Evolutionary conservation across 2,113 vertebrate genomes (phyloP).

Genomic region (Scartelaos histophorus): DNA sequence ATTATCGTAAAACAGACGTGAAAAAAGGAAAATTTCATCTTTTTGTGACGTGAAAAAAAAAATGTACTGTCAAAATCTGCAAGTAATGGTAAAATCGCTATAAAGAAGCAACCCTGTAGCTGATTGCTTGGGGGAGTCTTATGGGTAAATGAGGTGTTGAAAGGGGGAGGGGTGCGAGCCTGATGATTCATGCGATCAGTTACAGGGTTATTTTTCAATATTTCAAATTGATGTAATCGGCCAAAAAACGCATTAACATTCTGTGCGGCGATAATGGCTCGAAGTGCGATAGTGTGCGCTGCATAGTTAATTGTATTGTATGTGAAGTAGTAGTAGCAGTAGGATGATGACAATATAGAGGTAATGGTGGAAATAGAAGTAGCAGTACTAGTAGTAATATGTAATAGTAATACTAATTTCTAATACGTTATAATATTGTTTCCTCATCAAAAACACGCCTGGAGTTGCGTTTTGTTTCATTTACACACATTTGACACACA

Average conservation of each 20-base stretch:
- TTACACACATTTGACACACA: too few relatives aligned
- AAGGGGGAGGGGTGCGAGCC: constrained; percentile 38
- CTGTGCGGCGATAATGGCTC: constrained; percentile 67
- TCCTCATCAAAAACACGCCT: too few relatives aligned
- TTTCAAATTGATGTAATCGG: constrained; percentile 76
- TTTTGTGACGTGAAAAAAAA: too few relatives aligned
- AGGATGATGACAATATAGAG: too few relatives aligned
- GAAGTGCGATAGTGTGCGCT: constrained; percentile 16
- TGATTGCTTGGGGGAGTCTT: constrained; percentile 38
- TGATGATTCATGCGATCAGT: constrained; percentile 74
- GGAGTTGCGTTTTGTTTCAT: too few relatives aligned
- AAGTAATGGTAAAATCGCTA: too few relatives aligned
- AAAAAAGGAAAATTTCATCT: too few relatives aligned
- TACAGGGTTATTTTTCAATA: constrained; percentile 70
- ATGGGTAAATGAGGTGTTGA: constrained; percentile 65
- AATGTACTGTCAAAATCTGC: too few relatives aligned
- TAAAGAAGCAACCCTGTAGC: not conserved
- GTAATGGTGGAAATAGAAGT: not conserved
- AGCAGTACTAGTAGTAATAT: too few relatives aligned
- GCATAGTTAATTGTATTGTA: not conserved
- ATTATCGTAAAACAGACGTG: too few relatives aligned
- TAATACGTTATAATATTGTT: too few relatives aligned
- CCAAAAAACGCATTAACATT: constrained; percentile 76
- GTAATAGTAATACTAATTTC: too few relatives aligned
- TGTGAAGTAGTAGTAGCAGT: not conserved